Conservation (phyloP, 1,140 invertebrate genomes). For the Brachionus calyciflorus region DNA sequence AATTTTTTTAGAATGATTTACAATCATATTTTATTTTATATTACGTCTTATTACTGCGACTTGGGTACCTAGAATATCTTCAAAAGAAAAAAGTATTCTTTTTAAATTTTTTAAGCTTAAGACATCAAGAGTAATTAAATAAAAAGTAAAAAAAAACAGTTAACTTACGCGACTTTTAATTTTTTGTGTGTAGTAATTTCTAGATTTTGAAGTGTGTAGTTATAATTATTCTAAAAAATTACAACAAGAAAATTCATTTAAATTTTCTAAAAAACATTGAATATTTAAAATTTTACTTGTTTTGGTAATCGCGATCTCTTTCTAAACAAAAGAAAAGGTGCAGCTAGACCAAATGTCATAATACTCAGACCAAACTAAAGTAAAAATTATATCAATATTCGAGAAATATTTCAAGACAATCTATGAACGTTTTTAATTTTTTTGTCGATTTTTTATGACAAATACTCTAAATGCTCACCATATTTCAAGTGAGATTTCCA, state of each 20-base stretch:
- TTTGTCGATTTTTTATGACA: background rate
- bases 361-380: constrained; percentile 25
- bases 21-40: too few relatives aligned
- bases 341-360: background rate
- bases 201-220: background rate
- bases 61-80: too few relatives aligned
- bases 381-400: background rate
- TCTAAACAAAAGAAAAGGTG: constrained; percentile 18
- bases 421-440: background rate
- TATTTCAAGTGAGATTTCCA: too few relatives aligned
- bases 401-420: background rate
- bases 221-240: background rate
- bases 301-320: background rate
- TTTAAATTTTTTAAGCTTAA: background rate
- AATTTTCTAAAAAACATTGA: background rate
- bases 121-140: background rate
- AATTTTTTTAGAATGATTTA: too few relatives aligned
- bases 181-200: background rate
- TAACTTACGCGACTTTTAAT: constrained; percentile 17
- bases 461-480: too few relatives aligned
- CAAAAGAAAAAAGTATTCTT: background rate
- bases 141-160: background rate
- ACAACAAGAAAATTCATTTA: too few relatives aligned
- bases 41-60: too few relatives aligned
- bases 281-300: background rate